Conservation (phyloP, 1,140 invertebrate species). For the Aphaenogaster ashmeadi region DNA sequence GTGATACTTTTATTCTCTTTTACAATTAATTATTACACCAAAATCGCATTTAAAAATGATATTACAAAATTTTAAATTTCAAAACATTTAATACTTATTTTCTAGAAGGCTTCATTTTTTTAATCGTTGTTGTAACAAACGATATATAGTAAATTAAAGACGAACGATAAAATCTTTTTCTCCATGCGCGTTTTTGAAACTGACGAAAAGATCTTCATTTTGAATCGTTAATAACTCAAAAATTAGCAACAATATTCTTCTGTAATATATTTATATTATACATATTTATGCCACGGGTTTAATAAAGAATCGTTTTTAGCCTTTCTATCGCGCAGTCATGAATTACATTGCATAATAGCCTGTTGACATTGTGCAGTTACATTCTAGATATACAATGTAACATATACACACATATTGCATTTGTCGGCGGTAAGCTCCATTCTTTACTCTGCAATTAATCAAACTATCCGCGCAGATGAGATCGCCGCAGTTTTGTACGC, state of each 20-base stretch:
- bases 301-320: background rate
- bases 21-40: too few relatives aligned
- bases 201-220: background rate
- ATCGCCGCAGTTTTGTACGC: background rate
- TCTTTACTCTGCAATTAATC: constrained; percentile 23
- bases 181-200: background rate
- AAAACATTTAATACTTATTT: too few relatives aligned
- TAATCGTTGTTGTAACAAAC: too few relatives aligned
- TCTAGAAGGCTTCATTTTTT: too few relatives aligned
- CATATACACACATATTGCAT: background rate
- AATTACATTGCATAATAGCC: background rate
- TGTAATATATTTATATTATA: background rate
- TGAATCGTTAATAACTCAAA: background rate
- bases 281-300: background rate
- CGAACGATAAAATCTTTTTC: background rate
- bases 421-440: background rate
- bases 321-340: background rate
- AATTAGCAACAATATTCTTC: background rate
- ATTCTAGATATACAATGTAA: background rate
- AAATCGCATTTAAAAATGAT: too few relatives aligned
- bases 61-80: too few relatives aligned
- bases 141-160: too few relatives aligned
- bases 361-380: background rate
- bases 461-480: constrained; percentile 6
- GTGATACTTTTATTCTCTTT: too few relatives aligned